phyloP scores from a whole-genome alignment of 2,113 vertebrate genomes.

The Corythornis cristatus region DNA sequence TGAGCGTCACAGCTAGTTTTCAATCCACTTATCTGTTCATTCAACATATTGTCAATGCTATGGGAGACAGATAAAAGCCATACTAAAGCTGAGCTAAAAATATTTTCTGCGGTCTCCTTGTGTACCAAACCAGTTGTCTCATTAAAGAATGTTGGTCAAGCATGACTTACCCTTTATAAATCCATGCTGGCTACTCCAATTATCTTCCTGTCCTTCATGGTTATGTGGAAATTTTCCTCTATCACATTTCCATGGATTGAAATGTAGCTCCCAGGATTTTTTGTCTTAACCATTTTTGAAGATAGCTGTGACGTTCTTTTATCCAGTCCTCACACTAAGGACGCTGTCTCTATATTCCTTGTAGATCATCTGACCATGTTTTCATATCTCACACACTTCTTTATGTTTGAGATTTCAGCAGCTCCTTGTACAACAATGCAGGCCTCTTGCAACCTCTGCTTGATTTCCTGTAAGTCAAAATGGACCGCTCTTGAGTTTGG shows the following conservation, averaged over 20 bases:
- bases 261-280: not conserved
- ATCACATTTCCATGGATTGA: not conserved
- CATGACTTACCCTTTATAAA: not conserved
- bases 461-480: not conserved
- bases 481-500: not conserved
- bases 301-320: not conserved
- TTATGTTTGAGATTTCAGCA: not conserved
- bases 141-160: not conserved
- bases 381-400: not conserved
- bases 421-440: not conserved
- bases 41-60: not conserved
- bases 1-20: not conserved
- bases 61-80: not conserved
- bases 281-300: not conserved
- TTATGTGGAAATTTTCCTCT: not conserved
- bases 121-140: not conserved
- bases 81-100: not conserved
- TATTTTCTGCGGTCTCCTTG: not conserved
- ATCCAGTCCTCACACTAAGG: not conserved
- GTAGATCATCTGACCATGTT: fast-evolving
- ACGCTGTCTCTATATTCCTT: not conserved
- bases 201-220: not conserved
- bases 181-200: not conserved
- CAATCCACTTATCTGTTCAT: not conserved
- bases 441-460: not conserved